Conservation (phyloP, 2,113 vertebrate genomes). For the Taxidea taxus region DNA sequence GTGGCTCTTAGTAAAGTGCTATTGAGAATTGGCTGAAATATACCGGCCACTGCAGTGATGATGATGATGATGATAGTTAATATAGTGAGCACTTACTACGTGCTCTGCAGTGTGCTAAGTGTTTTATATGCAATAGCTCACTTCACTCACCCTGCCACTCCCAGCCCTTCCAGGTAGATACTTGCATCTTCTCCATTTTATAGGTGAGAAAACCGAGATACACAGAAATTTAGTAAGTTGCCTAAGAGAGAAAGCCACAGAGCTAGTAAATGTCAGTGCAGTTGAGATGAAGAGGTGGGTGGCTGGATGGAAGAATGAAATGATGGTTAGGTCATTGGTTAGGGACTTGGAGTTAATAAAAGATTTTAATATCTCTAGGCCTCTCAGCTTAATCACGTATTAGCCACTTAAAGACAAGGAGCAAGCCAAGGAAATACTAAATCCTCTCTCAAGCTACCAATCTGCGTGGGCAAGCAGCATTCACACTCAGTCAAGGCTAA, state of each 20-base stretch:
- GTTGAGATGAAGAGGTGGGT: not conserved
- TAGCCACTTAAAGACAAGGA: not conserved
- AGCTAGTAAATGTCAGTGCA: not conserved
- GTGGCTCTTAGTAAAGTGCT: not conserved
- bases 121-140: not conserved
- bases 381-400: not conserved
- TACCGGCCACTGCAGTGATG: not conserved
- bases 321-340: not conserved
- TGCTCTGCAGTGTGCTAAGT: not conserved
- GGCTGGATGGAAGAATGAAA: not conserved
- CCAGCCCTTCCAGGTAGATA: not conserved
- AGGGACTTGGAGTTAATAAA: not conserved
- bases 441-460: not conserved
- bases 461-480: not conserved
- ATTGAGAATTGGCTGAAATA: constrained; percentile 11
- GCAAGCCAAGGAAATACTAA: not conserved
- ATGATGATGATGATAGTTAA: not conserved
- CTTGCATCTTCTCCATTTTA: not conserved
- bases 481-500: not conserved
- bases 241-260: not conserved
- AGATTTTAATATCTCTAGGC: not conserved
- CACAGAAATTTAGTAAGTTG: not conserved
- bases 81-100: not conserved
- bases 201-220: not conserved
- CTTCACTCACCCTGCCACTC: not conserved